Evolutionary conservation across 1,140 invertebrate genomes (phyloP), one percentile per base, ranked within the genome.

Genomic region (fruit fly (Drosophila melanogaster)): DNA sequence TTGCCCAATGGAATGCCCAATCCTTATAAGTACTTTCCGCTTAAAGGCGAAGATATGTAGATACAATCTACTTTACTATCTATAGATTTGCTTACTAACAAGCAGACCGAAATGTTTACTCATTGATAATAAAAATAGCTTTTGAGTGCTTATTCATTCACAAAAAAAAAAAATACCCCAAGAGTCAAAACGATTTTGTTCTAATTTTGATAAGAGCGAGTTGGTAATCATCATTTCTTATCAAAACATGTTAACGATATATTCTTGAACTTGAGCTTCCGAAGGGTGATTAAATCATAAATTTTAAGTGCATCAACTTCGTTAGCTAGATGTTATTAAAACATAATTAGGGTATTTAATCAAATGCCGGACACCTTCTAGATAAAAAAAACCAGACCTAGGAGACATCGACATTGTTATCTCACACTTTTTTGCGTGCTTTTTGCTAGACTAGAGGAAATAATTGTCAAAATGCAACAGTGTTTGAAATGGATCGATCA

Each of bases 21-120:
- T 65, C 49, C 24, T 1, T 55, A 54, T 14, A 69, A 49, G 0
- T 14, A 38, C 26, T 80, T 80, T 53, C 72, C 81, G 0, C 47
- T 85, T 2, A 85, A 80, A 15, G 67, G 72, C 14, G 43, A 65
- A 58, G 37, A 73, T 61, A 26, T 55, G n/a, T 75, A 51, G 17
- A 33, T 33, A 61, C 4, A 14, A 60, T n/a, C n/a, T 24, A 17
- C 10, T 7, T 6, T 4, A 46, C 11, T 38, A 40, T 35, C 26
- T 30, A 11, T 35, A 40, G 12, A 19, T 46, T 38, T 38, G 46
- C 43, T 58, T 44, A 35, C 38, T 19, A 15, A 22, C 35, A 50
- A 19, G n/a, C 11, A 54, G 14, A 3, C 11, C n/a, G 24, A 41
- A 26, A 30, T 41, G 26, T 55, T 61, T 55, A 62, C 49, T 67